Conservation (phyloP, 1,140 invertebrate species). For the Drosophila repleta region DNA sequence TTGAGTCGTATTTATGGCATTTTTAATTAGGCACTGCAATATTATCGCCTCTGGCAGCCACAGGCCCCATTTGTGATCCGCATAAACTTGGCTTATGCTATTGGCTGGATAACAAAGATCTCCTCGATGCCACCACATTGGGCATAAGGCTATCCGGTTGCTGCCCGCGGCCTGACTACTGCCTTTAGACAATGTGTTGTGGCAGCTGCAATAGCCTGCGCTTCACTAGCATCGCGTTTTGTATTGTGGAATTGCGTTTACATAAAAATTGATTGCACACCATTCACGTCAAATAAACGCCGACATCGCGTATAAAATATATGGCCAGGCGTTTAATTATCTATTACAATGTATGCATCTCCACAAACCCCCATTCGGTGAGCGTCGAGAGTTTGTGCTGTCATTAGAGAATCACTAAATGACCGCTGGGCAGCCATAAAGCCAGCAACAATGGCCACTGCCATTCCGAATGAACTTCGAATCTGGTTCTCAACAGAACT, state of each 20-base stretch:
- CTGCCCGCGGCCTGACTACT: conserved; percentile 2
- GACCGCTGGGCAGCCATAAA: conserved; percentile 15
- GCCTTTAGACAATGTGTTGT: conserved; percentile 3
- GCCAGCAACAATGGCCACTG: conserved; percentile 9
- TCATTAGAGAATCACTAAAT: conserved; percentile 36
- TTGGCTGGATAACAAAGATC: conserved; percentile 28
- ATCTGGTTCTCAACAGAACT: neutral
- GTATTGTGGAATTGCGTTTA: conserved; percentile 63
- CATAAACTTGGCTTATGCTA: conserved; percentile 36
- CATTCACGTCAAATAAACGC: conserved; percentile 55
- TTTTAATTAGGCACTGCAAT: conserved; percentile 66
- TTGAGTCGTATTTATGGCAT: conserved; percentile 60
- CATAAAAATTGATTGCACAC: conserved; percentile 71
- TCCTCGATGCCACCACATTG: conserved; percentile 15
- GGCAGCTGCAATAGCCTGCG: conserved; percentile 34
- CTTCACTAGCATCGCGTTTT: conserved; percentile 73
- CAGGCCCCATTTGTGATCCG: conserved; percentile 30
- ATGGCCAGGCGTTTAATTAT: conserved; percentile 65
- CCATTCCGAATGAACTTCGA: neutral
- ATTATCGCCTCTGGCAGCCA: conserved; percentile 32
- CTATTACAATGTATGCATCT: conserved; percentile 57
- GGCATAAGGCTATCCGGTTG: conserved; percentile 62
- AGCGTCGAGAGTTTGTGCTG: conserved; percentile 1
- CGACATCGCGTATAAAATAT: conserved; percentile 46
- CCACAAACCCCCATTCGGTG: conserved; percentile 3